Conservation (phyloP, 2,797 vertebrate genomes). For the Prionace glauca region DNA sequence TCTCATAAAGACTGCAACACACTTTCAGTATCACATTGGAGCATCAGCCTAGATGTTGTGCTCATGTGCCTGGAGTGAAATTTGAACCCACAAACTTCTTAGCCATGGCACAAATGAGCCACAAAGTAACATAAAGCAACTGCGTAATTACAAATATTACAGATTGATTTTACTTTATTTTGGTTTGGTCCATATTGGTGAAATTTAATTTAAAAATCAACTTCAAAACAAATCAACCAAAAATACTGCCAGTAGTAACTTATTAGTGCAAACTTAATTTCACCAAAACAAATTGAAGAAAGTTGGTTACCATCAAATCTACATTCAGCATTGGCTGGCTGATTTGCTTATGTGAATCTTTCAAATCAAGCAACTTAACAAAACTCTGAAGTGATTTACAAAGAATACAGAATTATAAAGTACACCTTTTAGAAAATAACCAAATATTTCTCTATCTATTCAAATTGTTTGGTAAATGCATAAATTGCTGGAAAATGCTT, state of each 20-base stretch:
- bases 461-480: no score
- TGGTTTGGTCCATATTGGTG: neutral
- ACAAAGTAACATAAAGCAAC: neutral
- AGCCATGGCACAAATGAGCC: no score
- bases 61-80: neutral
- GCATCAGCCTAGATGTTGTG: neutral
- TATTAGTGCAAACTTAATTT: neutral
- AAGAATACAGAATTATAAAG: neutral
- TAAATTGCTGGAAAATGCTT: no score
- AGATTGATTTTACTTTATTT: neutral
- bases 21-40: neutral
- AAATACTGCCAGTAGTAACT: neutral
- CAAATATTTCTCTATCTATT: no score
- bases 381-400: neutral
- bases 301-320: neutral
- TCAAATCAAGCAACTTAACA: neutral
- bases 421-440: neutral
- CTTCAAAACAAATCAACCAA: neutral
- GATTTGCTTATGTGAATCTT: neutral
- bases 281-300: neutral
- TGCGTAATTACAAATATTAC: neutral
- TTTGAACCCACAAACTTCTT: neutral
- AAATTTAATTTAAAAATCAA: neutral
- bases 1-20: neutral
- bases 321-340: neutral